Base-by-base conservation (phyloP, 2,797 vertebrate species). In the Apogon talboti region DNA sequence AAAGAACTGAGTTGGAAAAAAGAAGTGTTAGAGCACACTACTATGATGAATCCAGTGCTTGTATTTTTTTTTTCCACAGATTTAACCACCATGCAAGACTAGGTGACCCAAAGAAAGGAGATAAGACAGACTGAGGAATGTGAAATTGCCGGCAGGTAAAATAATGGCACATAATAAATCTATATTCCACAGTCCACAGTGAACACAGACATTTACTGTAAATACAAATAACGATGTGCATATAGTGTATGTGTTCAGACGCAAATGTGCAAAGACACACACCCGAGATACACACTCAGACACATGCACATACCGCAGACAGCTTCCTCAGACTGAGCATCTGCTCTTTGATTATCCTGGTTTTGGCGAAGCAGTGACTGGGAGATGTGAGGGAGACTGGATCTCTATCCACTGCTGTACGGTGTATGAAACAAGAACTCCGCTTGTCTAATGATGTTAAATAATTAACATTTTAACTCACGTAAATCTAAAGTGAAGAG, bases 281-380 rank as follows among this genome's bases (percentile, higher is more conserved):
- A 67, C 57, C 76, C n/a, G 47, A 47, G 37, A 71, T 16, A 63
- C 24, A 50, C 50, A 51, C 43, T 40, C 24, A 68, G 37, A 69
- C 46, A 46, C 30, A 71, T 46, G 53, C 61, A 71, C 38, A 59
- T 41, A 74, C 65, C 64, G 56, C 71, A 73, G 46, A 66, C 50
- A 21, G 50, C 56, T 70, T 65, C 45, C 79, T 78, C 45, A 58
- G 66, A 76, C 33, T 46, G 47, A 81, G 64, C 81, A 85, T 76
- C 87, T 87, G 82, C 68, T 80, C 73, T 77, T 78, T 85, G 82
- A 88, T 89, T 85, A 85, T 79, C 62, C 71, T 74, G 65, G 70
- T 74, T 24, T 81, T 77, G 73, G 83, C 66, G 66, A 57, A 78
- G 63, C 48, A 57, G 47, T 71, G 73, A 68, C 58, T 45, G 55